These are phyloP conservation scores for Synergus umbraculus DNA, from an alignment of 2,888 invertebrate species.

Conservation along the genomic window DNA sequence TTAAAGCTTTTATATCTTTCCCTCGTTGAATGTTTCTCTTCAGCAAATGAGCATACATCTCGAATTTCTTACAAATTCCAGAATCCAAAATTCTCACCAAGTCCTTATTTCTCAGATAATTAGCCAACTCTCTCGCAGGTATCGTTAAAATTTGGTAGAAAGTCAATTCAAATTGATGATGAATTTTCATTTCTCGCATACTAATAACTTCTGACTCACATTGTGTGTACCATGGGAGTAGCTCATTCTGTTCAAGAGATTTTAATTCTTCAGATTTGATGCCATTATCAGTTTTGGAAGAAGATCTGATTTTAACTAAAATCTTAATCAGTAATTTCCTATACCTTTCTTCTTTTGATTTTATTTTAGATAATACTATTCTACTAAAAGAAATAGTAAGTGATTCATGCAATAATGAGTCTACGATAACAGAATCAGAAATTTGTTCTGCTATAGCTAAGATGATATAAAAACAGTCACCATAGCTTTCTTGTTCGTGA, in stretches of 20 bases:
- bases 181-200: not conserved
- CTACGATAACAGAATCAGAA: too few species aligned
- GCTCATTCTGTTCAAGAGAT: not conserved
- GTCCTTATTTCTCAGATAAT: not conserved
- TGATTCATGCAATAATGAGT: not conserved
- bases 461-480: not conserved
- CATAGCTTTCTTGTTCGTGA: too few species aligned
- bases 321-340: not conserved
- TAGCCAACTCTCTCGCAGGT: not conserved
- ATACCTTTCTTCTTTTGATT: not conserved
- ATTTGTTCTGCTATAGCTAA: not conserved
- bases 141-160: not conserved
- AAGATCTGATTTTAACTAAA: constrained; percentile 1
- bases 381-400: not conserved
- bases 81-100: not conserved
- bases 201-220: not conserved
- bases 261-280: not conserved
- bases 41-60: not conserved
- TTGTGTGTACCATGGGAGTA: not conserved
- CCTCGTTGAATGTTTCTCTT: not conserved
- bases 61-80: not conserved
- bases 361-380: too few species aligned
- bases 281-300: not conserved
- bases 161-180: not conserved
- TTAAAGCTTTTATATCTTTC: not conserved